Conservation (phyloP, 2,888 invertebrate genomes). For the Anticlea derivata region DNA sequence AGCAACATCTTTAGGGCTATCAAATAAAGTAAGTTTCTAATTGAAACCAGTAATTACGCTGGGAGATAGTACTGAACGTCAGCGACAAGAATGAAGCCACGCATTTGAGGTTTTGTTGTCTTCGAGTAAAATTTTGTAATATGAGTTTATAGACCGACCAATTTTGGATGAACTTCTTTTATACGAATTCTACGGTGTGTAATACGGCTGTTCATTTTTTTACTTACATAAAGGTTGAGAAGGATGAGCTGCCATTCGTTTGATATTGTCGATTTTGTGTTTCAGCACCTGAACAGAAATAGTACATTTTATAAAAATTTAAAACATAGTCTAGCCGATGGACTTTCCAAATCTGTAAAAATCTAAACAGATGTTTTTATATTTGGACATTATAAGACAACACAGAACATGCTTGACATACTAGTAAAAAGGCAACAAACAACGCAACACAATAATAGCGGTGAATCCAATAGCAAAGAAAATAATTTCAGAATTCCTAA, state of each 20-base stretch:
- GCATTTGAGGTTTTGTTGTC: too few relatives aligned
- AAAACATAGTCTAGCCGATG: constrained; percentile 22
- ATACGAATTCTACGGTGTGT: too few relatives aligned
- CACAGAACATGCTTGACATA: constrained; percentile 55
- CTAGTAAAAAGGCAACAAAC: constrained; percentile 46
- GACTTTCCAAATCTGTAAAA: constrained; percentile 38
- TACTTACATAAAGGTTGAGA: constrained; percentile 97
- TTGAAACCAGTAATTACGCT: too few relatives aligned
- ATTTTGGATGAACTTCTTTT: too few relatives aligned
- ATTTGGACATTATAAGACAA: constrained; percentile 45
- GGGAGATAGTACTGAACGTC: too few relatives aligned
- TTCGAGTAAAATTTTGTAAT: too few relatives aligned
- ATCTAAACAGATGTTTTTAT: constrained; percentile 35
- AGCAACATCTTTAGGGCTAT: too few relatives aligned
- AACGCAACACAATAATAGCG: constrained; percentile 51
- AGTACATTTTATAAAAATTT: constrained; percentile 28
- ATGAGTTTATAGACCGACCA: too few relatives aligned
- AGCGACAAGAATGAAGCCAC: too few relatives aligned
- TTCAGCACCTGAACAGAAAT: constrained; percentile 90
- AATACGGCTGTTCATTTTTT: too few relatives aligned
- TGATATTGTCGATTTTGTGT: constrained; percentile 96
- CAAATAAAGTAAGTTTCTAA: too few relatives aligned
- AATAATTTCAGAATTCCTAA: constrained; percentile 41
- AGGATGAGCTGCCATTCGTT: constrained; percentile 98
- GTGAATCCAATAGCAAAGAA: constrained; percentile 47